Evolutionary conservation across 2,113 vertebrate species (phyloP).

Genomic region (Prolemur simus): DNA sequence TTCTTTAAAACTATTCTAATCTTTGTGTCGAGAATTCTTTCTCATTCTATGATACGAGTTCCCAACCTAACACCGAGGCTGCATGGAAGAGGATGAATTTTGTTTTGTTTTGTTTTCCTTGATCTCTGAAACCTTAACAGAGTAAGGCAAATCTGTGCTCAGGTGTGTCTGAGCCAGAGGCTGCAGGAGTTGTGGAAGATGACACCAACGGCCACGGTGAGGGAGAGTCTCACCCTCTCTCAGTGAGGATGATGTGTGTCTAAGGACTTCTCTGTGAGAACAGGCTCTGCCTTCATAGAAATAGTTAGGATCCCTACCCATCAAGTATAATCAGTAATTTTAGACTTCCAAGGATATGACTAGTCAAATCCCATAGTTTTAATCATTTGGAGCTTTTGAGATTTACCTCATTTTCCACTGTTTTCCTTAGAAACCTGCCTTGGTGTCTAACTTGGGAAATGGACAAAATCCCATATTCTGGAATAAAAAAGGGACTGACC

Average conservation of each 20-base stretch:
- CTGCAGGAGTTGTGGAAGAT: neutral
- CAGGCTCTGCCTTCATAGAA: neutral
- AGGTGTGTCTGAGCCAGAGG: neutral
- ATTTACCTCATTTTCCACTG: neutral
- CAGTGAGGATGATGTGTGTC: neutral
- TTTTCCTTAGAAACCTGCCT: constrained; percentile 8
- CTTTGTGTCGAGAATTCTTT: no score
- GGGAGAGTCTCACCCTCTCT: neutral
- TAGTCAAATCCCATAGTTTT: neutral
- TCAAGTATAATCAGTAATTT: neutral
- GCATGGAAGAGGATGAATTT: neutral
- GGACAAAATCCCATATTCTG: neutral
- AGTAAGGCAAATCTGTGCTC: neutral
- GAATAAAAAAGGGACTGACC: neutral
- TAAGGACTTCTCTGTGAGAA: neutral
- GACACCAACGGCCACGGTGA: neutral
- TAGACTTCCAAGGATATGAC: constrained; percentile 1
- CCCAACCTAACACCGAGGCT: neutral
- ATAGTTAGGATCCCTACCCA: neutral
- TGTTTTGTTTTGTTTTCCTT: neutral
- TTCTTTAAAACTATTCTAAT: no score
- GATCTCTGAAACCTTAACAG: neutral
- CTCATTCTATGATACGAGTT: no score
- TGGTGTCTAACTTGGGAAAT: neutral
- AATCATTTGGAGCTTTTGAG: neutral